These are phyloP conservation scores for Syndactyla subalaris DNA, from an alignment of 2,797 vertebrate genomes.

Conservation along the genomic window DNA sequence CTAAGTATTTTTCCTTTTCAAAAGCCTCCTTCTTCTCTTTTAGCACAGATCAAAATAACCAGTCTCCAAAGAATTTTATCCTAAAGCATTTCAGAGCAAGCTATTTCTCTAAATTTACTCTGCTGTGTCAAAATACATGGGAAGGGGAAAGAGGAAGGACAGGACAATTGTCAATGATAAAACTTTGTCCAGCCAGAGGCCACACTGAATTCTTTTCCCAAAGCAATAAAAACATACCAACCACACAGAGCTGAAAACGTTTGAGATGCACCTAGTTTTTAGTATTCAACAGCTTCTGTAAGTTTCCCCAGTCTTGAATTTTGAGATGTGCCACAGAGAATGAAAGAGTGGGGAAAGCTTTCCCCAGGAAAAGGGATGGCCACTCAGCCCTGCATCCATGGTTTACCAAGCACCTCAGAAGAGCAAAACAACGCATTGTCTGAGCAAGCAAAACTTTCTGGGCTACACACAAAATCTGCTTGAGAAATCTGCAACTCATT, in stretches of 20 bases:
- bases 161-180: not conserved
- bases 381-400: accelerated
- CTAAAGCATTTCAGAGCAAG: not conserved
- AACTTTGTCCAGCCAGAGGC: not conserved
- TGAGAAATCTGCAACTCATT: conserved; percentile 1
- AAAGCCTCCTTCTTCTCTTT: not conserved
- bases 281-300: not conserved
- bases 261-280: not conserved
- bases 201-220: not conserved
- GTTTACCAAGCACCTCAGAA: not conserved
- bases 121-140: not conserved
- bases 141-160: not conserved
- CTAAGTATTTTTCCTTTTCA: not conserved
- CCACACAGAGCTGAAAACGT: not conserved
- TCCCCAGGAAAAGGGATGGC: not conserved
- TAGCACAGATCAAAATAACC: not conserved
- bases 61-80: not conserved
- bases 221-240: not conserved
- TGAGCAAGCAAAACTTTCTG: not conserved
- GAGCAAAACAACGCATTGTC: not conserved
- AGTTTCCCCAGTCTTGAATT: not conserved
- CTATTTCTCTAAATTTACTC: not conserved
- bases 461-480: not conserved
- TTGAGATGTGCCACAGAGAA: not conserved
- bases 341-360: not conserved